Base-by-base conservation (phyloP, 2,888 invertebrate genomes). In the Xylota segnis region DNA sequence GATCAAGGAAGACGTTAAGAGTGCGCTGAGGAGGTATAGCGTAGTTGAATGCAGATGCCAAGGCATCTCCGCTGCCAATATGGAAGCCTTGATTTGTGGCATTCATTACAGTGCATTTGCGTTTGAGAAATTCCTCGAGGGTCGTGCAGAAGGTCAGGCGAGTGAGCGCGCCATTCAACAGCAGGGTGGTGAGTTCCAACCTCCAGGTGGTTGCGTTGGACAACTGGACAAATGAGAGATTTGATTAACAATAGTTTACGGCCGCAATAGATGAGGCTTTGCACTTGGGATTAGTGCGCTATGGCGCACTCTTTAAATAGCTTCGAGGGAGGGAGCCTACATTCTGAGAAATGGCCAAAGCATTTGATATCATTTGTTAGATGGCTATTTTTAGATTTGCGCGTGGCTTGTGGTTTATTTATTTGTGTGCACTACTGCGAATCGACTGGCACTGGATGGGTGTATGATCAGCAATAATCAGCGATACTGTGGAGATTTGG, bases 141-240 rank as follows among this genome's bases (percentile, higher is more conserved):
- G 79, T 84, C 84, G 81, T 54, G 71, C 84, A 71, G 75, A 65
- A 76, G 84, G 84, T 84, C 84, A 81, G 76, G 10, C 29, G 70
- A 74, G 23, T 47, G 59, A 74, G 52, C 56, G 23, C 56, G 32
- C 70, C 50, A 81, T 61, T 81, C 82, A 70, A 58, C 70, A 68
- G 76, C 76, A 54, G 83, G 77, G 83, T 78, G 78, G 83, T 72
- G 83, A 72, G 72, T 68, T 65, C 34, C 79, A 75, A 79, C 61
- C 79, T 70, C 79, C 79, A 75, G 84, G 65, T 79, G 84, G 79
- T 74, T 68, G 34, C 43, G 37, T 81, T 66, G 79, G 84, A 71
- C 81, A 84, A 75, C 74, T 81, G 81, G 75, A 84, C 84, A 84
- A 84, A 84, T 84, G 84, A 84, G 84, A 81, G 84, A 84, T 84